These are phyloP conservation scores for Odontocolon sp. DNA, from an alignment of 2,888 invertebrate genomes.

Conservation along the genomic window DNA sequence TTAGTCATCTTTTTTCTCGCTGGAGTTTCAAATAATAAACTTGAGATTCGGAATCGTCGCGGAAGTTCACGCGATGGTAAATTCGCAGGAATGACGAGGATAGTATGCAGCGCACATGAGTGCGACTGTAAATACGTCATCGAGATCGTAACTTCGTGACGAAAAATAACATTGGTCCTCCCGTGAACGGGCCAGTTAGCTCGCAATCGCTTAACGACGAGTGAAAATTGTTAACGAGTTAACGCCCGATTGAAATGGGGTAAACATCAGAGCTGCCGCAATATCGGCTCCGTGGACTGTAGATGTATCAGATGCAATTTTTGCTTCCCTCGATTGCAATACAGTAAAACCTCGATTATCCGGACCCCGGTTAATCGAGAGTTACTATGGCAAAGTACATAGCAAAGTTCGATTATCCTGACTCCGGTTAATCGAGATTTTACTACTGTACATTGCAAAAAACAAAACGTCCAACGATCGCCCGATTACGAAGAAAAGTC, in stretches of 20 bases:
- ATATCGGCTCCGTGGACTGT: neutral
- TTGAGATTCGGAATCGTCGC: neutral
- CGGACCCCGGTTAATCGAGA: no score
- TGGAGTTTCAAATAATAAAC: neutral
- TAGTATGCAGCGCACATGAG: neutral
- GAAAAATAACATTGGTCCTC: neutral
- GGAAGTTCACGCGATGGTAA: neutral
- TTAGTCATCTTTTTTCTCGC: no score
- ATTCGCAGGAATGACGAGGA: neutral
- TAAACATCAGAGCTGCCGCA: neutral
- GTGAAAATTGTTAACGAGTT: slow-evolving; percentile 54
- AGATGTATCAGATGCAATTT: neutral
- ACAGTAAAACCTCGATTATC: no score
- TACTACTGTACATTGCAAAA: no score
- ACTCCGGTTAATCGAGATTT: no score
- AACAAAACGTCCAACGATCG: no score
- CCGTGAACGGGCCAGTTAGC: neutral
- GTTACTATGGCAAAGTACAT: no score
- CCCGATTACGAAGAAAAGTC: no score
- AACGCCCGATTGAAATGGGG: slow-evolving; percentile 6
- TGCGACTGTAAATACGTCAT: slow-evolving; percentile 36
- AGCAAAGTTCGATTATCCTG: no score
- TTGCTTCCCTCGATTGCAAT: neutral
- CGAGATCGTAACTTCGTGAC: slow-evolving; percentile 34
- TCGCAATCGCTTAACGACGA: slow-evolving; percentile 47